These are phyloP conservation scores for Tetranychus truncatus DNA, from an alignment of 2,888 invertebrate genomes.

Conservation along the genomic window DNA sequence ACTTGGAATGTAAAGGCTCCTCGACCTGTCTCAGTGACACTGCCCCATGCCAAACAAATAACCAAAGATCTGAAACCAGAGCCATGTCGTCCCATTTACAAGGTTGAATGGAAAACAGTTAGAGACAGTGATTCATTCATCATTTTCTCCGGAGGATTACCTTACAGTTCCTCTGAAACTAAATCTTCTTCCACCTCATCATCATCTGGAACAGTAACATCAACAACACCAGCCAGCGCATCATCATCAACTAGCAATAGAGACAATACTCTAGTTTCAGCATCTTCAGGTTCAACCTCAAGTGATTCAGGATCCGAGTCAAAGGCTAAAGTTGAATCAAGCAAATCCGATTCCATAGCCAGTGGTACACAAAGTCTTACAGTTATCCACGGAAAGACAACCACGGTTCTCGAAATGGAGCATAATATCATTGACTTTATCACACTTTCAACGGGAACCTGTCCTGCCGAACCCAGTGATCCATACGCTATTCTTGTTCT, in stretches of 20 bases:
- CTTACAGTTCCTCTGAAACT: slow-evolving; percentile 32
- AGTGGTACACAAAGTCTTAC: slow-evolving; percentile 46
- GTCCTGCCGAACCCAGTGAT: slow-evolving; percentile 59
- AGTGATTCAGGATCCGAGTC: not conserved
- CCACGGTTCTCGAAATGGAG: slow-evolving; percentile 97
- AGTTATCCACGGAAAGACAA: slow-evolving; percentile 84
- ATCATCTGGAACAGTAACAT: not conserved
- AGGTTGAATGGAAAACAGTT: slow-evolving; percentile 82
- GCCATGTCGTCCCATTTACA: slow-evolving; percentile 79
- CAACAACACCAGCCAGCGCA: not conserved
- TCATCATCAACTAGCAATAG: not conserved
- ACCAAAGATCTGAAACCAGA: slow-evolving; percentile 45
- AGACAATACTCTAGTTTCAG: not conserved
- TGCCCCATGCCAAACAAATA: slow-evolving; percentile 47
- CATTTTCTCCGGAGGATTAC: slow-evolving; percentile 90
- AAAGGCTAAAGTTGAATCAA: not conserved
- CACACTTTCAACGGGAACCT: slow-evolving; percentile 83
- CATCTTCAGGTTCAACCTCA: not conserved
- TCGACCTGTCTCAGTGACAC: slow-evolving; percentile 50
- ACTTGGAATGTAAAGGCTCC: slow-evolving; percentile 70
- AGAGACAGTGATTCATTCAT: slow-evolving; percentile 71
- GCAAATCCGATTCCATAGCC: not conserved
- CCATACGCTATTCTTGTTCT: slow-evolving; percentile 94
- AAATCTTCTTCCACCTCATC: not conserved
- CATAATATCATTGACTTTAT: slow-evolving; percentile 93